Percentiles rank a stretch among this genome's conserved stretches.
Evolutionary conservation across 2,888 invertebrate species (phyloP).

Genomic region (Resseliella maxima): DNA sequence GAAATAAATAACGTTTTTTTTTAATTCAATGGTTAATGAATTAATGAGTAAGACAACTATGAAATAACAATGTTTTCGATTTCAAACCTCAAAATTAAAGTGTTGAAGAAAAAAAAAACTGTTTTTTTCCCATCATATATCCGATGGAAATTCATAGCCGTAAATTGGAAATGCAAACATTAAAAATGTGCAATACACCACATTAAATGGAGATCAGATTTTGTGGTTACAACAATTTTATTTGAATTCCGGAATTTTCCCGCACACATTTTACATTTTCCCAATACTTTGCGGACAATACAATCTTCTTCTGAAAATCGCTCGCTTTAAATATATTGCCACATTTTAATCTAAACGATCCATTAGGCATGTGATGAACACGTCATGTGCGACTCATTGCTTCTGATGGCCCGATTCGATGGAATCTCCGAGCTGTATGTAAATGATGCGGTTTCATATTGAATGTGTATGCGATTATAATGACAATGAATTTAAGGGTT

Average conservation of each 20-base stretch:
- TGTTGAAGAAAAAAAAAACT: no score
- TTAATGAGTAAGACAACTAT: background rate
- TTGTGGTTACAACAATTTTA: background rate
- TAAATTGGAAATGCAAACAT: background rate
- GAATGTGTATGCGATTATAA: background rate
- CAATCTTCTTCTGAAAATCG: background rate
- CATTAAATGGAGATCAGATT: background rate
- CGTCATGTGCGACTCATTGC: conserved; percentile 23
- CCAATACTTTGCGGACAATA: no score
- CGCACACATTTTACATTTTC: background rate
- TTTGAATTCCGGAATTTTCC: background rate
- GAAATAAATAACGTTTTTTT: background rate
- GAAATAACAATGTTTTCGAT: background rate
- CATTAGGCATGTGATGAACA: conserved; percentile 34
- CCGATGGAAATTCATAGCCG: background rate
- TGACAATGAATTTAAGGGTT: no score
- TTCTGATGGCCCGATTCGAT: background rate
- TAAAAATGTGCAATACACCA: background rate
- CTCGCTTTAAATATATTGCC: background rate
- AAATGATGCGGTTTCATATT: conserved; percentile 9
- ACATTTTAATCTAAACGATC: conserved; percentile 7
- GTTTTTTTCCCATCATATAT: no score
- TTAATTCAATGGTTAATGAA: no score
- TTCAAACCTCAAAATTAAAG: no score
- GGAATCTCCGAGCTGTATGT: background rate